Evolutionary conservation across 2,113 vertebrate species (phyloP), one percentile per base, ranked within the genome.

Genomic region (Okapia johnstoni): DNA sequence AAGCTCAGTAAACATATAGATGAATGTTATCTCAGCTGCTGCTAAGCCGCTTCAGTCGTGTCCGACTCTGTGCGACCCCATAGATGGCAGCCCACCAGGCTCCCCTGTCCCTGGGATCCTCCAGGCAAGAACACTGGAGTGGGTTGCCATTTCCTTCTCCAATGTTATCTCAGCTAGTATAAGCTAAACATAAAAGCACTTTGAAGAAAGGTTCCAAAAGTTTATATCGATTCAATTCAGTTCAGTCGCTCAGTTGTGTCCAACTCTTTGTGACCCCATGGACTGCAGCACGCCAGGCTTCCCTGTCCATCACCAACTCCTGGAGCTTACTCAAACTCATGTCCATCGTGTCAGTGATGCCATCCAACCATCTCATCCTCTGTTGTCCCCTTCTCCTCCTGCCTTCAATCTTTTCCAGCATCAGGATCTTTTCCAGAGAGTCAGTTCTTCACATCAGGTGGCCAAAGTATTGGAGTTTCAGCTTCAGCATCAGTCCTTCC

Each of bases 321-420:
- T 63, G 61, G 61, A n/a, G 15, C 30, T 3, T n/a, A n/a, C 30
- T 63, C 61, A 63, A 17, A 63, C 7, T n/a, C 61, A 17, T 63
- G 61, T n/a, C 7, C 61, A 63, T 8, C 16, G 3, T 3, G 2
- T 17, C 7, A 3, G 61, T 63, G 30, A 63, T 63, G 61, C 7
- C 30, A n/a, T 17, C 61, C 61, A 63, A n/a, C 7, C 61, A 63
- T 63, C 61, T 63, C 7, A n/a, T 63, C 61, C 15, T n/a, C 61
- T 63, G 16, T n/a, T 0, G 3, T 3, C 61, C 7, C 30, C 30
- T 8, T n/a, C 61, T 63, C 15, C 1, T 63, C 0, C 33, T 0
- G 0, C 61, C 61, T 63, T 63, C 30, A 33, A 17, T 63, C 30
- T 17, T 4, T n/a, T 30, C 30, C 30, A n/a, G 61, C 30, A 63